Evolutionary conservation across 2,888 invertebrate species (phyloP).

Genomic region (Fissipunctia ypsillon): DNA sequence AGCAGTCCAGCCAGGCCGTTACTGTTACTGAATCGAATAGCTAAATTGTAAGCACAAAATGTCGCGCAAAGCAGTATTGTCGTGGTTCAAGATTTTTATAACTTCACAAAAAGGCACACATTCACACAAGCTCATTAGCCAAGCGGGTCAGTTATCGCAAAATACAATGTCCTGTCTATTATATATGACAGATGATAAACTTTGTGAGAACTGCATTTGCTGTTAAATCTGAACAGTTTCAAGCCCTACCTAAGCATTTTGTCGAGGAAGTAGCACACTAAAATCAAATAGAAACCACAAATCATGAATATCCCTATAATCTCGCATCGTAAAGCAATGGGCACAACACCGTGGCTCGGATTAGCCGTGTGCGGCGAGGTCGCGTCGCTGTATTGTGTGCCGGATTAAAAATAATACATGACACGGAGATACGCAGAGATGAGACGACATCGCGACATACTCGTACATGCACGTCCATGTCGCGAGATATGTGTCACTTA

Average conservation of each 20-base stretch:
- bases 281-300: conserved; percentile 10
- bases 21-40: background rate
- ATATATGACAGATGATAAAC: background rate
- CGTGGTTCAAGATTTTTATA: background rate
- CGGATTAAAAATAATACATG: conserved; percentile 81
- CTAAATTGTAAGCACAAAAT: background rate
- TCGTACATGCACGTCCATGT: conserved; percentile 12
- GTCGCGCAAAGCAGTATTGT: background rate
- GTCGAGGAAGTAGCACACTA: background rate
- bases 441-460: conserved; percentile 27
- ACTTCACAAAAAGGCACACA: no score
- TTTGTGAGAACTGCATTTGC: background rate
- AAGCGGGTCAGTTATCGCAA: background rate
- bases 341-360: conserved; percentile 67
- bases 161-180: background rate
- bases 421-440: conserved; percentile 55
- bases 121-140: no score
- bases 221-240: background rate
- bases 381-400: conserved; percentile 75
- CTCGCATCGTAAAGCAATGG: conserved; percentile 54
- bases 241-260: background rate
- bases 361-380: conserved; percentile 77
- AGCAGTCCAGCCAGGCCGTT: background rate
- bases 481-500: conserved; percentile 27
- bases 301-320: conserved; percentile 12